phyloP scores from a whole-genome alignment of 2,797 vertebrate genomes.

The Hippocampus kuda region DNA sequence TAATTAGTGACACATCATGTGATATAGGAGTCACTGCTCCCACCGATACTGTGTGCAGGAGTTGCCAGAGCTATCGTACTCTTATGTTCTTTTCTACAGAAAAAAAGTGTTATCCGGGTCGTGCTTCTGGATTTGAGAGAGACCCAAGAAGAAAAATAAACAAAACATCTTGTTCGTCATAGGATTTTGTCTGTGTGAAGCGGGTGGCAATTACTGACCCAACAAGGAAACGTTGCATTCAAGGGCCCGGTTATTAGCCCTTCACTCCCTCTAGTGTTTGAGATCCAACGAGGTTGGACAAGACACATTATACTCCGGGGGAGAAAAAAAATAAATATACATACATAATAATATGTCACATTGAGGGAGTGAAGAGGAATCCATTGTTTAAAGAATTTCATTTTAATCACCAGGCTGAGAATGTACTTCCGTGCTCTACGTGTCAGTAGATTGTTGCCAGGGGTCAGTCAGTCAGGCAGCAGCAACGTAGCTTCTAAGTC shows the following conservation, averaged over 20 bases:
- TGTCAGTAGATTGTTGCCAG: slow-evolving; percentile 8
- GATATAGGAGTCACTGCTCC: too few species aligned
- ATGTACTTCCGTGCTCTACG: not conserved
- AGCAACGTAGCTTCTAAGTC: slow-evolving; percentile 41
- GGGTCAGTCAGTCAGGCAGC: slow-evolving; percentile 17
- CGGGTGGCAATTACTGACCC: too few species aligned
- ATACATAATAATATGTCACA: slow-evolving; percentile 20
- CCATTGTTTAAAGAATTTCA: slow-evolving; percentile 18
- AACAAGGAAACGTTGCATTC: not conserved
- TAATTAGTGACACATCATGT: too few species aligned
- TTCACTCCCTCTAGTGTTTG: slow-evolving; percentile 39
- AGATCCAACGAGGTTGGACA: slow-evolving; percentile 8
- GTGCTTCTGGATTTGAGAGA: slow-evolving; percentile 23
- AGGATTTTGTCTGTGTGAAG: slow-evolving; percentile 5
- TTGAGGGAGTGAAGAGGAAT: not conserved
- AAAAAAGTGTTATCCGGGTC: slow-evolving; percentile 18
- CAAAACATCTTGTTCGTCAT: not conserved
- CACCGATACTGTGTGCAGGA: not conserved
- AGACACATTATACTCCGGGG: slow-evolving; percentile 22
- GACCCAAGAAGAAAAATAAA: not conserved
- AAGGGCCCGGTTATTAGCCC: slow-evolving; percentile 6
- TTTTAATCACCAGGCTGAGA: slow-evolving; percentile 27
- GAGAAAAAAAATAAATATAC: not conserved
- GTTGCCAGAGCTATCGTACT: slow-evolving; percentile 25
- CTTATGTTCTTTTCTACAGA: slow-evolving; percentile 16